Evolutionary conservation across 2,797 vertebrate species (phyloP), one percentile per base, ranked within the genome.

Genomic region (Rhynchonycteris naso): DNA sequence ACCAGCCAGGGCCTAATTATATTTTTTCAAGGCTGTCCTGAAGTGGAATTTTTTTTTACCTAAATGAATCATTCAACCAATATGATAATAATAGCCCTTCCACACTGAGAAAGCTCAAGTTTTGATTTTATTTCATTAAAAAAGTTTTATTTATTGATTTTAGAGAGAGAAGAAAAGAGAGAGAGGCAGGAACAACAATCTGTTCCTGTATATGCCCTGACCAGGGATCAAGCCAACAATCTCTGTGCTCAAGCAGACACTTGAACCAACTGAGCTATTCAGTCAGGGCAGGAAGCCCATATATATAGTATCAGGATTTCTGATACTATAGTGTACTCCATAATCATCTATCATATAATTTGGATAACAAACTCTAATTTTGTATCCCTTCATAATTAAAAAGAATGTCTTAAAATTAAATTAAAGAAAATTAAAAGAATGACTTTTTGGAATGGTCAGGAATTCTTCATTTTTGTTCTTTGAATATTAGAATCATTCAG

Each of bases 311-410:
- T n/a, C n/a, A 43, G 43, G 8, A 43, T 43, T 94, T 96, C 59
- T 87, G 52, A 93, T 92, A 95, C 15, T 92, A 74, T 85, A 91
- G 92, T 94, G 28, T 82, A 90, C 52, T 58, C 5, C 72, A 63
- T 24, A 83, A 50, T 76, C 79, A 88, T 93, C 72, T 75, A 58
- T 93, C 74, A 76, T 88, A 59, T 91, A 88, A 94, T 96, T 96
- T 97, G 54, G 61, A 74, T 2, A 75, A 56, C 43, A 93, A 88
- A 85, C 43, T 93, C 75, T 72, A 93, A 85, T 93, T 95, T 84
- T 92, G 43, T 90, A 94, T 94, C 68, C 74, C 35, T 90, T 78
- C n/a, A 59, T 88, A 85, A 95, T 84, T 61, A 61, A 90, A 91
- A 72, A 83, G 24, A 47, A 35, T 11, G 52, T 54, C 18, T 95